These are phyloP conservation scores for Cryptus armator DNA, from an alignment of 2,888 invertebrate species.

Conservation along the genomic window DNA sequence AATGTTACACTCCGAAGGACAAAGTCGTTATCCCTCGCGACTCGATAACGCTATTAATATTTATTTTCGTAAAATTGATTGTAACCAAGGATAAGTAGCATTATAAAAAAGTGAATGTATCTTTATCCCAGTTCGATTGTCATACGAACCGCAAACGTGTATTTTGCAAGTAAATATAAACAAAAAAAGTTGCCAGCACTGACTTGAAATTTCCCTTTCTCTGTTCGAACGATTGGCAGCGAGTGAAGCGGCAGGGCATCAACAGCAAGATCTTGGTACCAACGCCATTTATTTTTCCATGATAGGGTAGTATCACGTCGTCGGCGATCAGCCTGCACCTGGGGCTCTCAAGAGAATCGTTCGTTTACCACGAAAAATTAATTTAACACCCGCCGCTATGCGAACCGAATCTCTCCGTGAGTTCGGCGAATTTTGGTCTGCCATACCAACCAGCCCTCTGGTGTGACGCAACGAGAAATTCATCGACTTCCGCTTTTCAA, in stretches of 20 bases:
- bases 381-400: not conserved
- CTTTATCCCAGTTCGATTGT: constrained; percentile 39
- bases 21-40: too few species aligned
- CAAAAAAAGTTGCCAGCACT: constrained; percentile 84
- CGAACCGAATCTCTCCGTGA: not conserved
- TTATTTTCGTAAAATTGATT: too few species aligned
- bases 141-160: constrained; percentile 30
- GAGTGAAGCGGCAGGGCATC: constrained; percentile 73
- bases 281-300: constrained; percentile 79
- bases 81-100: not conserved
- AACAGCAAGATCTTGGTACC: constrained; percentile 66
- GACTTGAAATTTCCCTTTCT: constrained; percentile 83
- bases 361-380: constrained; percentile 14
- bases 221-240: constrained; percentile 82
- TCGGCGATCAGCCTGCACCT: constrained; percentile 25
- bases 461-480: constrained; percentile 1
- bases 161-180: constrained; percentile 59
- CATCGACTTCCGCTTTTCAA: not conserved
- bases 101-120: not conserved
- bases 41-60: too few species aligned
- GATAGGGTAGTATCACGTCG: constrained; percentile 55
- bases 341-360: not conserved
- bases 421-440: not conserved
- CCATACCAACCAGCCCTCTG: constrained; percentile 21
- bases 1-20: not conserved